Base-by-base conservation (phyloP, 2,113 vertebrate species). In the Dromaius novaehollandiae region DNA sequence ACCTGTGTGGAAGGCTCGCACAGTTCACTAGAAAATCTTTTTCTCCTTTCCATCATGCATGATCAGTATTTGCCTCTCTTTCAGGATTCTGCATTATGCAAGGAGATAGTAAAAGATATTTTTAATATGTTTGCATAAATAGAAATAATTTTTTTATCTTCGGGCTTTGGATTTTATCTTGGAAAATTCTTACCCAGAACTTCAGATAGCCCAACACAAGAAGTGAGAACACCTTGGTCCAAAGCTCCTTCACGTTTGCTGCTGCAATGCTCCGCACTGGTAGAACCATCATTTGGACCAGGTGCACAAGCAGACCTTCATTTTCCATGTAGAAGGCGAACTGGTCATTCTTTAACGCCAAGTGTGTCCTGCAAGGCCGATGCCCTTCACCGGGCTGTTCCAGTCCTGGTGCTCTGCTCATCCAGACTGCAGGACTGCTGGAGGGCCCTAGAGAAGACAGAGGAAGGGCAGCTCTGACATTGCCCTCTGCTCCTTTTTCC, bases 311-410 rank as follows among this genome's bases (percentile, higher is more conserved):
- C 10, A 76, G 46, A 24, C 21, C n/a, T 51, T 79, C 12, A 8
- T 34, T 73, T 82, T 76, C 48, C 69, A 53, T 0, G 0, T 1
- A 17, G 78, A 32, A 0, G 8, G 26, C 28, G 48, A 76, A 36
- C 0, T 82, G 48, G 40, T 19, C 13, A 3, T 22, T 83, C 51
- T 78, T 44, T 20, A 70, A 25, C 20, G 56, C 55, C 64, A 24
- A 6, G 1, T 6, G 15, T 61, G 38, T 44, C 19, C 30, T 51
- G 48, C 0, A 0, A 77, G 40, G 70, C 60, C 0, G 0, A 32
- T 50, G 73, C 11, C 18, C 4, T 86, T 30, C 1, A 0, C 1
- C 2, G 13, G 32, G 46, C 74, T 78, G 40, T 73, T 90, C 25
- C n/a, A 19, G 32, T 40, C 69, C 51, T 61, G 65, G 24, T 81